phyloP scores from a whole-genome alignment of 2,797 vertebrate genomes.

The Clarias fuscus region DNA sequence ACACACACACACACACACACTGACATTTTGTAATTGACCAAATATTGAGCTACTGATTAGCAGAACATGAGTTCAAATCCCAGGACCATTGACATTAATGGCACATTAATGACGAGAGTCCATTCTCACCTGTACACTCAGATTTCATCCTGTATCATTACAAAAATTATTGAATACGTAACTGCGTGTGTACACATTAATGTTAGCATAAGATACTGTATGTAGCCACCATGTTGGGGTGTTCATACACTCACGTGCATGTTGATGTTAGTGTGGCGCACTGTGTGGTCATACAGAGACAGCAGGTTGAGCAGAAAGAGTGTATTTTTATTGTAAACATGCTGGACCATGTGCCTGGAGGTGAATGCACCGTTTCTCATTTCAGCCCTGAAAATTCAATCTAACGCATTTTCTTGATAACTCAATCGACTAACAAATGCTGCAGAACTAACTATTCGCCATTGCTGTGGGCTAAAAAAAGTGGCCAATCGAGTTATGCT shows the following conservation, averaged over 20 bases:
- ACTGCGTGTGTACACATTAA: not conserved
- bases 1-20: not conserved
- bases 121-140: not conserved
- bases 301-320: not conserved
- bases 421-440: constrained; percentile 75
- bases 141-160: not conserved
- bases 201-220: not conserved
- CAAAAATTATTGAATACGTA: not conserved
- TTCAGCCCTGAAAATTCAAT: constrained; percentile 69
- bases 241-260: not conserved
- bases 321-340: constrained; percentile 54
- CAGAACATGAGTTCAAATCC: not conserved
- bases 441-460: constrained; percentile 72
- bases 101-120: no score
- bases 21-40: no score
- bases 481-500: constrained; percentile 64
- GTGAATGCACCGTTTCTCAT: constrained; percentile 69
- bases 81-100: not conserved
- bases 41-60: not conserved
- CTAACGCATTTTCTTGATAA: constrained; percentile 74
- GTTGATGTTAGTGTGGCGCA: not conserved
- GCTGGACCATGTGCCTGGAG: constrained; percentile 62
- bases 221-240: not conserved
- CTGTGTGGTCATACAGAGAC: not conserved
- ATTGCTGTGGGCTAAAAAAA: constrained; percentile 64